phyloP scores from a whole-genome alignment of 2,888 invertebrate genomes.

The Drosophila longiperda region DNA sequence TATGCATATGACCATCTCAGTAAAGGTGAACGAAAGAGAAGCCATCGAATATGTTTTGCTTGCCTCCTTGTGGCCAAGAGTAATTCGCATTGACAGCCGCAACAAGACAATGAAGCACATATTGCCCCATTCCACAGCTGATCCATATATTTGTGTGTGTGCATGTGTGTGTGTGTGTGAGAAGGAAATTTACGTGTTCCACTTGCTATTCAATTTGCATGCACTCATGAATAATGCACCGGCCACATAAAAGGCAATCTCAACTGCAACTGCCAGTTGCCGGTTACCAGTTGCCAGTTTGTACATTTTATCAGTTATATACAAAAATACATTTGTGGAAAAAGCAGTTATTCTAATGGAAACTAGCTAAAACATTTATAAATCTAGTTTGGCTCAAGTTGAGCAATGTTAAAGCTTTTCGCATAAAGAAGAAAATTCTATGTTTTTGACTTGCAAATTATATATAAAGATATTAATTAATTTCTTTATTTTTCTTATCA shows the following conservation, averaged over 20 bases:
- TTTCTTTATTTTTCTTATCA: neutral
- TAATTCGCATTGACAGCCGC: constrained; percentile 65
- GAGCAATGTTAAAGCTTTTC: neutral
- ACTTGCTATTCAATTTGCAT: constrained; percentile 83
- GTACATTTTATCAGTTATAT: constrained; percentile 6
- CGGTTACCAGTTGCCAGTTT: constrained; percentile 21
- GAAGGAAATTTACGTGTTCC: constrained; percentile 57
- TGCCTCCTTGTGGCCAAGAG: constrained; percentile 33
- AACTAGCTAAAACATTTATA: constrained; percentile 61
- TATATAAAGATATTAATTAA: neutral
- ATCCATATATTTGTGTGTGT: neutral
- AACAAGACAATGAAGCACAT: constrained; percentile 47
- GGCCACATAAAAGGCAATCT: constrained; percentile 60
- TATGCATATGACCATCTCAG: constrained; percentile 45
- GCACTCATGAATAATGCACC: constrained; percentile 81
- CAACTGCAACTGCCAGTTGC: constrained; percentile 31
- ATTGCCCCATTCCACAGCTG: constrained; percentile 5
- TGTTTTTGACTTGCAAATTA: neutral
- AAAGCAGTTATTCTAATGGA: constrained; percentile 67
- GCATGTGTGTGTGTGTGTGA: neutral
- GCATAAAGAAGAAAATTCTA: neutral
- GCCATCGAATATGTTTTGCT: constrained; percentile 20
- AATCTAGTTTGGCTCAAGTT: constrained; percentile 15
- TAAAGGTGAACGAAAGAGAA: constrained; percentile 1
- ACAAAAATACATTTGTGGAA: neutral